phyloP scores from a whole-genome alignment of 1,140 invertebrate genomes.

The Campoletis sonorensis region DNA sequence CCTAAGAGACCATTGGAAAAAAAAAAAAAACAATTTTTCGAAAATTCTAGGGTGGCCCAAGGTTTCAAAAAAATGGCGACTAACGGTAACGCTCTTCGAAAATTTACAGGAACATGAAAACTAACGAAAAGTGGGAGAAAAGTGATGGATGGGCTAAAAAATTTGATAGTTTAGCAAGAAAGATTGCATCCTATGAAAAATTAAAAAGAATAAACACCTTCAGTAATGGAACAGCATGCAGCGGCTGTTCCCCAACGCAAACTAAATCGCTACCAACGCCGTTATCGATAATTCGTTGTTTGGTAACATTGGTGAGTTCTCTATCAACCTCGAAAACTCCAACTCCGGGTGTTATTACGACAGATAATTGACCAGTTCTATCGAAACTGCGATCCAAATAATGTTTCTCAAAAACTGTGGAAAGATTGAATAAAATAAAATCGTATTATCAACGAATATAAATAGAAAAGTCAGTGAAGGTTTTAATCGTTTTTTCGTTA shows the following conservation, averaged over 20 bases:
- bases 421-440: constrained; percentile 40
- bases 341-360: constrained; percentile 98
- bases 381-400: constrained; percentile 98
- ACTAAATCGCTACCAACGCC: constrained; percentile 96
- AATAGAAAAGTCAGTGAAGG: neutral
- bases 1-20: too few relatives aligned
- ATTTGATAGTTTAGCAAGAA: too few relatives aligned
- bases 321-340: constrained; percentile 98
- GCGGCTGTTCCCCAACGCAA: constrained; percentile 98
- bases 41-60: too few relatives aligned
- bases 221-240: constrained; percentile 97
- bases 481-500: constrained; percentile 69
- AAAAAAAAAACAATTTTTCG: too few relatives aligned
- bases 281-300: constrained; percentile 99
- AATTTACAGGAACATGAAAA: too few relatives aligned
- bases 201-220: constrained; percentile 79
- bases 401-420: constrained; percentile 97
- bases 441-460: constrained; percentile 21
- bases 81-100: too few relatives aligned
- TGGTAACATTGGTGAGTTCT: constrained; percentile 98
- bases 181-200: neutral
- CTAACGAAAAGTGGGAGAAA: too few relatives aligned
- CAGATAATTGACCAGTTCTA: constrained; percentile 96
- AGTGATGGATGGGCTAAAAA: too few relatives aligned
- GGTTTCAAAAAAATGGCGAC: too few relatives aligned